Conservation (phyloP, 2,113 vertebrate species). For the Semnopithecus entellus region DNA sequence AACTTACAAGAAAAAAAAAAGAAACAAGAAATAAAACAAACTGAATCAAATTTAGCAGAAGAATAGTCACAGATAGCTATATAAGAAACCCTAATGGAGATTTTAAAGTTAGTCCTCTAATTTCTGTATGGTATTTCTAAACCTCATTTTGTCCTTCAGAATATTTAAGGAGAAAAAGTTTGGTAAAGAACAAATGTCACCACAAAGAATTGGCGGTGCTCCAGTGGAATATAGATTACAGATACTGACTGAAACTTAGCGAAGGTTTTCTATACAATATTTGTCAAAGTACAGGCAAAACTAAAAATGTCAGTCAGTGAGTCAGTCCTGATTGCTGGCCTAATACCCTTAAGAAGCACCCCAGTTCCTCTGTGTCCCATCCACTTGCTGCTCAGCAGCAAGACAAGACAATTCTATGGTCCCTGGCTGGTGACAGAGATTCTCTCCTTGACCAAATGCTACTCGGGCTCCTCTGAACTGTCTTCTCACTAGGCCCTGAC, state of each 20-base stretch:
- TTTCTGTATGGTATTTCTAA: conserved; percentile 5
- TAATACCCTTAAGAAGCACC: conserved; percentile 19
- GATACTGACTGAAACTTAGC: conserved; percentile 22
- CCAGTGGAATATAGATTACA: not conserved
- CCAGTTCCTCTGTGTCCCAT: not conserved
- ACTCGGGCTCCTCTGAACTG: not conserved
- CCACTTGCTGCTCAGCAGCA: not conserved
- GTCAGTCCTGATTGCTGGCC: not conserved
- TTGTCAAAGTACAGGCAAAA: conserved; percentile 40
- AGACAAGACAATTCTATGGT: not conserved
- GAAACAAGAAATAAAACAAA: not conserved
- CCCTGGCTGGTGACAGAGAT: not conserved
- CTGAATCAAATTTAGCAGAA: not conserved
- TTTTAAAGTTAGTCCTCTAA: not conserved
- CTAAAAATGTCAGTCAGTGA: not conserved
- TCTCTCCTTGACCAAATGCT: not conserved
- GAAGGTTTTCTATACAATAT: not conserved
- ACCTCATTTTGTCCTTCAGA: not conserved
- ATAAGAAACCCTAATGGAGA: not conserved
- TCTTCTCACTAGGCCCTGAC: not conserved
- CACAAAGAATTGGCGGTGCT: not conserved
- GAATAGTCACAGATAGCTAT: not conserved
- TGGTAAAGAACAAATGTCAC: conserved; percentile 15
- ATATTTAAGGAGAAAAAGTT: conserved; percentile 17
- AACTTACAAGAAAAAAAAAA: not conserved